phyloP scores from a whole-genome alignment of 2,888 invertebrate species.

The Calliopum simillimum region DNA sequence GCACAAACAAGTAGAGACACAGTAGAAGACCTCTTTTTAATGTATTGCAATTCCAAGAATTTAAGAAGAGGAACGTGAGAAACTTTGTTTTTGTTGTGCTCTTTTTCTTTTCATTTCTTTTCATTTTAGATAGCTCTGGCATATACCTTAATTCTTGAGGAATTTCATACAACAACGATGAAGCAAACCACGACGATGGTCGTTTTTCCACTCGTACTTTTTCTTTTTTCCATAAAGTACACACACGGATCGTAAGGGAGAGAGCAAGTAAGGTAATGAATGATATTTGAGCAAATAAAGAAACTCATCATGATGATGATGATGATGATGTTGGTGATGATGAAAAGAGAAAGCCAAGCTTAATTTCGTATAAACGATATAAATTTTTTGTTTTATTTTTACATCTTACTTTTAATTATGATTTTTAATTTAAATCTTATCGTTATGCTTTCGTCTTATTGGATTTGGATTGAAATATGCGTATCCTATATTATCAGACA shows the following conservation, averaged over 20 bases:
- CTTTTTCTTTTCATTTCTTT: conserved; percentile 60
- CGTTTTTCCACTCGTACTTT: not conserved
- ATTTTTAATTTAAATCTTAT: too few relatives aligned
- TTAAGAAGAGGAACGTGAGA: conserved; percentile 66
- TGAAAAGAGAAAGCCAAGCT: conserved; percentile 64
- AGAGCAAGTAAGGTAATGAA: conserved; percentile 8
- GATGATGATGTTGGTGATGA: conserved; percentile 49
- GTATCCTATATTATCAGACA: too few relatives aligned
- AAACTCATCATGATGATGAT: conserved; percentile 12
- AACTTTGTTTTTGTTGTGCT: conserved; percentile 66
- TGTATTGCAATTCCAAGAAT: conserved; percentile 67
- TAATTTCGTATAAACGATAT: conserved; percentile 49
- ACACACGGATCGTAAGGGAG: conserved; percentile 13
- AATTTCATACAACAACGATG: conserved; percentile 53
- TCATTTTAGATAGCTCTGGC: conserved; percentile 44
- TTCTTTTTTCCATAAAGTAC: not conserved
- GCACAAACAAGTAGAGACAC: conserved; percentile 45
- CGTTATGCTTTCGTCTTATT: too few relatives aligned
- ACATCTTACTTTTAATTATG: not conserved
- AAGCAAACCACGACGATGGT: not conserved
- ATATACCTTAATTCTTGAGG: conserved; percentile 58
- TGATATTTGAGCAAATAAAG: conserved; percentile 11
- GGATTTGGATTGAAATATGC: not conserved
- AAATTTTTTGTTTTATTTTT: conserved; percentile 35
- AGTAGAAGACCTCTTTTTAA: conserved; percentile 65